Base-by-base conservation (phyloP, 1,140 invertebrate species). In the Steinernema khuongi region DNA sequence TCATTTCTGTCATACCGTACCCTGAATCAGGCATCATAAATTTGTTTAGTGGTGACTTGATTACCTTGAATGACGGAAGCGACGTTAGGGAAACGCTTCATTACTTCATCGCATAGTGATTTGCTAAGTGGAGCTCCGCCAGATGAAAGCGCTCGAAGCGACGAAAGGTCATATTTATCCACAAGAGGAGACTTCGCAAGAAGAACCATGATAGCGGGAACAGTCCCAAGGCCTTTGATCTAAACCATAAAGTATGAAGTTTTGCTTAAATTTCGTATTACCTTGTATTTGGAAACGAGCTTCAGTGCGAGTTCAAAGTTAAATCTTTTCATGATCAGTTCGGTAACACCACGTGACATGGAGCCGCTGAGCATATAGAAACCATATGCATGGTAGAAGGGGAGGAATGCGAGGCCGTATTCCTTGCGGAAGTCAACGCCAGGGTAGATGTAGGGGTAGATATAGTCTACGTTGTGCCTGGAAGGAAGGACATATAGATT, bases 371-470 rank as follows among this genome's bases (percentile, higher is more conserved):
- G 80, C 4, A 86, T 79, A 1, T 82, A 78, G 1, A 93, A 87
- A 0, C 92, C 93, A 82, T 92, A 95, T 71, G 91, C 91, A 81
- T 96, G 94, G 79, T 91, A 95, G 82, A 93, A 90, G 1, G 93
- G 94, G 44, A 96, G 84, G 1, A 94, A 86, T 0, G 85, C 86
- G 17, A 88, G 43, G 7, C 85, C 78, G 0, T 88, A 85, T 66
- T 90, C 88, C 81, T 89, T 88, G 33, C 68, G 19, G 71, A 74
- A 60, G 22, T 60, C 19, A 22, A 60, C 50, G 50, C 26, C 50
- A 4, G 11, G 14, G 50, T 60, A 60, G 50, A 60, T 22, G 19
- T 14, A 60, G 7, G 50, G 50, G 29, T 72, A 36, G 1, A 67
- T 36, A 29, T 41, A 60, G 31, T 68, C 14, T 60, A 36, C 71